phyloP scores from a whole-genome alignment of 1,140 invertebrate species.

The Ceratitis capitata region DNA sequence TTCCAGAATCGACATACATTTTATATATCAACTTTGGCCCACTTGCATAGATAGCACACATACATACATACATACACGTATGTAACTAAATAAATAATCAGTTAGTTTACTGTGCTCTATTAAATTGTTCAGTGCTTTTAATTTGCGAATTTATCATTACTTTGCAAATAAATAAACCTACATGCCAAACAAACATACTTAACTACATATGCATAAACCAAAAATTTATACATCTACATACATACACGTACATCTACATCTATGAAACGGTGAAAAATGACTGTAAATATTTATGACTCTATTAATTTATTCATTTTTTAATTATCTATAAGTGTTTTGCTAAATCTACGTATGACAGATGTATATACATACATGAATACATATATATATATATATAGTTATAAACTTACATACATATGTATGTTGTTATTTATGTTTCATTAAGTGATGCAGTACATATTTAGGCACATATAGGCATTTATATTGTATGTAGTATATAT shows the following conservation, averaged over 20 bases:
- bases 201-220: not conserved
- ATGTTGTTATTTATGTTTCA: too few relatives aligned
- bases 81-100: not conserved
- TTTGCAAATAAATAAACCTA: not conserved
- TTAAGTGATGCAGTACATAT: not conserved
- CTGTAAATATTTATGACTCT: not conserved
- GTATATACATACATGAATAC: not conserved
- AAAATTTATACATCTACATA: not conserved
- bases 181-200: too few relatives aligned
- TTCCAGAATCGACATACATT: not conserved
- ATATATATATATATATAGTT: not conserved
- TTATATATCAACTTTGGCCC: not conserved
- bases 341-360: not conserved
- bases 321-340: constrained; percentile 4
- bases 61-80: too few relatives aligned
- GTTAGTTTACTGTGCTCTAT: constrained; percentile 10
- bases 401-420: not conserved
- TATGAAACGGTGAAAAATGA: not conserved
- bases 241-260: not conserved
- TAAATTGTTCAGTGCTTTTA: constrained; percentile 10
- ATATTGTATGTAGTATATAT: too few relatives aligned
- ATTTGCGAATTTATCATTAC: constrained; percentile 15
- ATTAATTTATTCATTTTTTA: constrained; percentile 33
- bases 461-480: not conserved
- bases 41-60: constrained; percentile 12